Evolutionary conservation across 1,140 invertebrate species (phyloP).

Genomic region (Bicyclus anynana): DNA sequence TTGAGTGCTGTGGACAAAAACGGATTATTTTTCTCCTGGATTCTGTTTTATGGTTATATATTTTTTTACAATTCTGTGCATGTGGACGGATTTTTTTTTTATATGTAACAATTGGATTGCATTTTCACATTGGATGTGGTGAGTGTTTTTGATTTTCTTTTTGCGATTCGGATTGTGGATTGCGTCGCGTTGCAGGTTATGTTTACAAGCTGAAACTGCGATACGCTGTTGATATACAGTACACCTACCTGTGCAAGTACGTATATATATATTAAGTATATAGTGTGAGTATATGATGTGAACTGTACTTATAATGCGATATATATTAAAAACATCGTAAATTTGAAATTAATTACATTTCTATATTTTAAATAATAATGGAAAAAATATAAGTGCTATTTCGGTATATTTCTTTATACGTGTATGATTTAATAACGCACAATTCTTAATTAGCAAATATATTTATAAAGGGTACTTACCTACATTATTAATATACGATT

Average conservation of each 20-base stretch:
- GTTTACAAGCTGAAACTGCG: constrained; percentile 10
- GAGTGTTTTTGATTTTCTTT: constrained; percentile 36
- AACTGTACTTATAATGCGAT: no score
- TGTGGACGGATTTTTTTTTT: constrained; percentile 56
- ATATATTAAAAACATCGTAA: no score
- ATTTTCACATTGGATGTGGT: constrained; percentile 69
- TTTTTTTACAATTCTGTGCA: constrained; percentile 41
- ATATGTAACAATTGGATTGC: constrained; percentile 70
- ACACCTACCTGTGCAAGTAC: neutral
- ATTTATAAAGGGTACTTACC: no score
- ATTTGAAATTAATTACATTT: no score
- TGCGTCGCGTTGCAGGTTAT: constrained; percentile 4
- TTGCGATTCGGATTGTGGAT: neutral
- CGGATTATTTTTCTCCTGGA: constrained; percentile 47
- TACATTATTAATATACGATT: no score
- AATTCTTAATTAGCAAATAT: no score
- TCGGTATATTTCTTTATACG: no score
- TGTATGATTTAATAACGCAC: no score
- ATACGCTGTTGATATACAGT: neutral
- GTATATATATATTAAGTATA: neutral
- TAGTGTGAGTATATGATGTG: no score
- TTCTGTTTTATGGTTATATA: constrained; percentile 40
- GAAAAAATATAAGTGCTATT: no score
- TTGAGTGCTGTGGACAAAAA: constrained; percentile 34
- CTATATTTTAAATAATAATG: no score